Base-by-base conservation (phyloP, 2,113 vertebrate genomes). In the Barnardius zonarius region DNA sequence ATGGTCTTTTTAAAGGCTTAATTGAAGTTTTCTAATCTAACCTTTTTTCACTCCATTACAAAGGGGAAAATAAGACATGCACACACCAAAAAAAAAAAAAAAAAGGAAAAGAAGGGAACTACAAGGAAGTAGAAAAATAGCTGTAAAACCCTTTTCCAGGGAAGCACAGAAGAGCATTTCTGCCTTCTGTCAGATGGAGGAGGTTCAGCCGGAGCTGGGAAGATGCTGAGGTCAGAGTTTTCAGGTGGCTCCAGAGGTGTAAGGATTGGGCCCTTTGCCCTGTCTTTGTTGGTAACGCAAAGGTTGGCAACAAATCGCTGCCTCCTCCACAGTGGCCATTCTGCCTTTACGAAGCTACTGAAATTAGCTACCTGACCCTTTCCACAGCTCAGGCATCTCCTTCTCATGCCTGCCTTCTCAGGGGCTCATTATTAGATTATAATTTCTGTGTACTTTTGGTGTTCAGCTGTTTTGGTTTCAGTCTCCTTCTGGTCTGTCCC, bases 1-100 rank as follows among this genome's bases (percentile, higher is more conserved):
- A 98, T 96, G 97, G 97, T 96, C 96, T 97, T 95, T 97, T 97
- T 97, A 97, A 96, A 98, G 96, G 97, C 96, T 97, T 98, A 95
- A 98, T 96, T 97, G 96, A 94, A 96, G 97, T 97, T 96, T 96
- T 97, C 91, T 96, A 94, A 97, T 97, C 96, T 96, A 95, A 96
- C 93, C 88, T 93, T 95, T 96, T 96, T 94, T 90, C 68, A 83
- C 63, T 94, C 93, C 75, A 70, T 93, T 86, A 95, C 52, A 92
- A 94, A 96, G 44, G 72, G 70, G 70, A 80, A 95, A 81, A 96
- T 91, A 93, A 79, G 52, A 86, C 59, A 24, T 51, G 39, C 57
- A 62, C 22, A 6, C 33, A 35, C 3, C 11, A 16, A 41, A 67
- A 64, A 22, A 72, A 12, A 27, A 46, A 57, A 3, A 43, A n/a